Percentiles rank a stretch among this genome's conserved stretches.
Conservation (phyloP, 1,140 invertebrate genomes). For the Drosophila grimshawi region DNA sequence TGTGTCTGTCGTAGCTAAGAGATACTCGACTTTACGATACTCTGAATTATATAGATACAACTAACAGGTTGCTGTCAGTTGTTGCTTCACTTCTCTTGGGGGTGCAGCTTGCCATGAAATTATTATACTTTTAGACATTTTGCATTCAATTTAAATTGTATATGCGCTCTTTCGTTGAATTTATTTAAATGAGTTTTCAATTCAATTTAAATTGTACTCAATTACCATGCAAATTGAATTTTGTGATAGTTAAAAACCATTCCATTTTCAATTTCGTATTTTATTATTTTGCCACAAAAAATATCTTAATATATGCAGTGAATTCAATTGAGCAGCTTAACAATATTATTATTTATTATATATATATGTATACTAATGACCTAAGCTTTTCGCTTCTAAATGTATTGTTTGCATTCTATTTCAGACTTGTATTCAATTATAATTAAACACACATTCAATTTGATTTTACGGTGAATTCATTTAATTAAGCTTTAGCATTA, state of each 20-base stretch:
- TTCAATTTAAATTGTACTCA: neutral
- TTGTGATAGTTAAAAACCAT: neutral
- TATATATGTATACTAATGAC: slow-evolving; percentile 5
- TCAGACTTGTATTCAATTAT: slow-evolving; percentile 15
- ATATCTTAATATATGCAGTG: neutral
- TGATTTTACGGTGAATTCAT: neutral
- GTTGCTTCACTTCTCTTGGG: neutral
- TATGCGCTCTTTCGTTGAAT: too few species aligned
- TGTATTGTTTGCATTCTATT: slow-evolving; percentile 8
- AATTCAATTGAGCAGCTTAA: neutral
- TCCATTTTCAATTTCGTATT: neutral
- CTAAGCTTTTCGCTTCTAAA: slow-evolving; percentile 4
- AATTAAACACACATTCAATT: slow-evolving; percentile 3
- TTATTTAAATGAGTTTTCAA: neutral
- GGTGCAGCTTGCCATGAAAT: too few species aligned
- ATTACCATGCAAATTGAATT: slow-evolving; percentile 10
- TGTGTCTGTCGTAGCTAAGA: slow-evolving; percentile 26
- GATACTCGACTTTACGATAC: slow-evolving; percentile 27
- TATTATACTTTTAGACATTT: too few species aligned
- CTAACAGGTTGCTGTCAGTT: neutral
- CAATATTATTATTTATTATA: neutral
- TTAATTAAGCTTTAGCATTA: slow-evolving; percentile 4
- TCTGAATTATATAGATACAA: neutral
- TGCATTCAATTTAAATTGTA: too few species aligned
- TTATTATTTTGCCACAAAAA: neutral